These are phyloP conservation scores for Pitangus sulphuratus DNA, from an alignment of 2,797 vertebrate species.

Conservation along the genomic window DNA sequence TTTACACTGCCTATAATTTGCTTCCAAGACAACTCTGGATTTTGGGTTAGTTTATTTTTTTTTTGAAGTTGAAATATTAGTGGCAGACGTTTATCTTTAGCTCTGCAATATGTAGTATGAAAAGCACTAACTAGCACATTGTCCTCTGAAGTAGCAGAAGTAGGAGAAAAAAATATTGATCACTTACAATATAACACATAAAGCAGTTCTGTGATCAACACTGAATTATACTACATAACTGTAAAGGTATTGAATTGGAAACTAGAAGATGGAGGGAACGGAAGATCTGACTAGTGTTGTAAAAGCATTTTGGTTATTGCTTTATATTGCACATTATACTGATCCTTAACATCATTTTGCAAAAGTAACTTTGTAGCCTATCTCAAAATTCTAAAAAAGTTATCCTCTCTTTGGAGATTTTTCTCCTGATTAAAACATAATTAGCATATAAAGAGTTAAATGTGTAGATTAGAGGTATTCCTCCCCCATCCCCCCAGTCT, in stretches of 20 bases:
- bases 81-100: neutral
- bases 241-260: neutral
- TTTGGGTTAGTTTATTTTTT: neutral
- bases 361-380: neutral
- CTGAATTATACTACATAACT: neutral
- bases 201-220: neutral
- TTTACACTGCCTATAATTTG: neutral
- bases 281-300: neutral
- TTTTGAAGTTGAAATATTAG: neutral
- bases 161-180: neutral
- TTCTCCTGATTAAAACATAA: neutral
- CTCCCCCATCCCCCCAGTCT: fast-evolving
- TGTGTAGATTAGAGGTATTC: neutral
- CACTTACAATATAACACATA: neutral
- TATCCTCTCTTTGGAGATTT: neutral
- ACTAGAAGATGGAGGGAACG: neutral
- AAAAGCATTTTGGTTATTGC: neutral
- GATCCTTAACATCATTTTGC: neutral
- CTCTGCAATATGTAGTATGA: neutral
- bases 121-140: neutral
- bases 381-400: neutral
- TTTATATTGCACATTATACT: neutral
- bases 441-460: neutral
- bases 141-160: neutral
- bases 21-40: neutral